A percentile compares a stretch with the other conserved stretches of the same genome.
Conservation (phyloP, 1,140 invertebrate species). For the Heliconius nattereri region DNA sequence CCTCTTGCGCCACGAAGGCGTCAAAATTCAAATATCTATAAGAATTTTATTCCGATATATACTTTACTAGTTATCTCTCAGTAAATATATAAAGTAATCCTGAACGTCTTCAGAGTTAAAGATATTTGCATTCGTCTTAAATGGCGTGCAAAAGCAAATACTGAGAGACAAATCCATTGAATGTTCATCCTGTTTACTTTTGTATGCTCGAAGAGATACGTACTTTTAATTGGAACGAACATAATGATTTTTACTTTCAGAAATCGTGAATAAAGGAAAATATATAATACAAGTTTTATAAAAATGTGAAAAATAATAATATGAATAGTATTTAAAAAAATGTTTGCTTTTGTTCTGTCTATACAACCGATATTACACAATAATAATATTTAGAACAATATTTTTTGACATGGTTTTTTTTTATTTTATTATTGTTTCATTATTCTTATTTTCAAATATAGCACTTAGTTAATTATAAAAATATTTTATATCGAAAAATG, state of each 20-base stretch:
- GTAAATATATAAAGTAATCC: conserved; percentile 5
- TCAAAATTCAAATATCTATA: no score
- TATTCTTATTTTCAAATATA: no score
- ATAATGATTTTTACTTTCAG: conserved; percentile 4
- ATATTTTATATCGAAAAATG: neutral
- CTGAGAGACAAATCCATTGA: conserved; percentile 17
- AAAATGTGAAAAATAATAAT: neutral
- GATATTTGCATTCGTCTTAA: conserved; percentile 26
- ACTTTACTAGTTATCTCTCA: neutral
- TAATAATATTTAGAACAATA: no score
- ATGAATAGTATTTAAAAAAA: no score
- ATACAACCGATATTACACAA: no score
- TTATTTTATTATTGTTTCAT: no score
- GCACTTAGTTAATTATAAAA: neutral
- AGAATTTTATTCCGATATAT: neutral
- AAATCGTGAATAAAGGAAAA: neutral
- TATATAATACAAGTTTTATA: neutral
- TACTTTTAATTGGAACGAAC: conserved; percentile 16
- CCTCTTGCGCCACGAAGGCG: no score
- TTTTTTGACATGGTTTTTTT: no score
- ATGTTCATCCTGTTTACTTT: conserved; percentile 22
- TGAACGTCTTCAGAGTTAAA: conserved; percentile 44
- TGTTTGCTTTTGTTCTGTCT: no score
- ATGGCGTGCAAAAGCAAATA: conserved; percentile 19
- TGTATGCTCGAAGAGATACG: conserved; percentile 20